Base-by-base conservation (phyloP, 2,888 invertebrate genomes). In the Melanargia galathea region DNA sequence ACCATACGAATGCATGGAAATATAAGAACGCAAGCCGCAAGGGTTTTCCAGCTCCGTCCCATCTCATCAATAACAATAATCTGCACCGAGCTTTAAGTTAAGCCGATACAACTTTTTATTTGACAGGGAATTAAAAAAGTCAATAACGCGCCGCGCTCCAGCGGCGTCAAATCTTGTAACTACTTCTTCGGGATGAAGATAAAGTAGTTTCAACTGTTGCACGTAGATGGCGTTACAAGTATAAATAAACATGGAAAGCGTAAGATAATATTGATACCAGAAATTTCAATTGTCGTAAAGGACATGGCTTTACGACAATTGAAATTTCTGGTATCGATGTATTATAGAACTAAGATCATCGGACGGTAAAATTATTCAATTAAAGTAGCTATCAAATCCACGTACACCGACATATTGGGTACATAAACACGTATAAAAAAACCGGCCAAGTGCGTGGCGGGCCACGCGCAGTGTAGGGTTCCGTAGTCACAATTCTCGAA, bases 171-270 rank as follows among this genome's bases (percentile, higher is more conserved):
- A 24, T 63, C 46, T 48, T 52, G 63, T 56, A 63, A 65, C 62
- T 56, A 65, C 57, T 63, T 46, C 26, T 35, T 46, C 1, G 56
- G 38, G 22, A 30, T 51, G 16, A 46, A 52, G 33, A 18, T 38
- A 38, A 43, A 20, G 22, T 30, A 20, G 52, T 65, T 63, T 30
- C 46, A 51, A 26, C 13, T 22, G 7, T 18, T 48, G 22, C 52
- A 26, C 45, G n/a, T 65, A 65, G 63, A 60, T 65, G 65, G 60
- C 63, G 63, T 38, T 48, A 52, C 45, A 2, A 30, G 62, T 62
- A 62, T 18, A 11, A 24, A 49, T 11, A 13, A 22, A 46, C 1
- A 46, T 46, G 11, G 16, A 46, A 20, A 20, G 20, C 4, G 11
- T 20, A 3, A 38, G 11, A 13, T 13, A 38, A n/a, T n/a, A n/a